phyloP scores from a whole-genome alignment of 2,888 invertebrate species.

The Baccha elongata region DNA sequence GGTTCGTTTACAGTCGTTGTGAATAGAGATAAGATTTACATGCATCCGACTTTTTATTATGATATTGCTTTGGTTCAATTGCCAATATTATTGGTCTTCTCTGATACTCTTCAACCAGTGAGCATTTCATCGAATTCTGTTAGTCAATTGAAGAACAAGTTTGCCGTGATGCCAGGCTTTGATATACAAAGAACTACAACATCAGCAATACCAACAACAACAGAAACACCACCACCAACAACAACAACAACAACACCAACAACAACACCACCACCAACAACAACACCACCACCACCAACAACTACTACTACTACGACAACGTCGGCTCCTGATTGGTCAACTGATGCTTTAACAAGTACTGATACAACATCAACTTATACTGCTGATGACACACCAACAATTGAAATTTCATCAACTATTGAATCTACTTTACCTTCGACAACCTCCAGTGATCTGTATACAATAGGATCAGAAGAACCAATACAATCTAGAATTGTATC shows the following conservation, averaged over 20 bases:
- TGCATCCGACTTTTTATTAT: conserved; percentile 48
- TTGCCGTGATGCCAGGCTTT: conserved; percentile 60
- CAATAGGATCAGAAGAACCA: background rate
- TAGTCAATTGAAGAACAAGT: background rate
- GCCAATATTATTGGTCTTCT: conserved; percentile 37
- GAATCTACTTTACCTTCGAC: too few species aligned
- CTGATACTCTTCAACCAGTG: background rate
- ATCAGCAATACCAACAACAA: background rate
- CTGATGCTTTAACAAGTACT: too few species aligned
- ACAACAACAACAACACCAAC: background rate
- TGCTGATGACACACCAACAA: too few species aligned
- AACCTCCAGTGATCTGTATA: too few species aligned
- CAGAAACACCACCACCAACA: too few species aligned
- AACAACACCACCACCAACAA: too few species aligned
- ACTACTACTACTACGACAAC: too few species aligned
- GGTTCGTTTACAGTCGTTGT: conserved; percentile 35
- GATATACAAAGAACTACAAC: background rate
- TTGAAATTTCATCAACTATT: too few species aligned
- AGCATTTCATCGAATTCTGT: background rate
- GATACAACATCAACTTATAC: too few species aligned
- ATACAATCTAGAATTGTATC: background rate
- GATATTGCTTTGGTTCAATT: conserved; percentile 51
- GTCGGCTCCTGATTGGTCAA: background rate
- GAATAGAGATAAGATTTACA: conserved; percentile 14
- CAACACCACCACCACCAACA: background rate